Base-by-base conservation (phyloP, 2,888 invertebrate species). In the Gandaritis pyraliata region DNA sequence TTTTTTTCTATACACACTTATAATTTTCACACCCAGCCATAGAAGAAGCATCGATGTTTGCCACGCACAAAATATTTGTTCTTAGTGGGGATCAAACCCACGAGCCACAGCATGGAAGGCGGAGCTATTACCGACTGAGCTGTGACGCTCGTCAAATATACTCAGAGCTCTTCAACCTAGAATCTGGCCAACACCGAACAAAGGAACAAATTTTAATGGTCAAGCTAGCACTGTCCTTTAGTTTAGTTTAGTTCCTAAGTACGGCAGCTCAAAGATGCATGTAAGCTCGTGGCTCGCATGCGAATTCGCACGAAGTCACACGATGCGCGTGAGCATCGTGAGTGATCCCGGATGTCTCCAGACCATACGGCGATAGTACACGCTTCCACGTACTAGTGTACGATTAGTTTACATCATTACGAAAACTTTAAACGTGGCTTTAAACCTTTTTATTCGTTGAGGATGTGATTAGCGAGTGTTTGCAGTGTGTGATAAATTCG, bases 311-410 rank as follows among this genome's bases (percentile, higher is more conserved):
- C 12, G 39, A 59, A 64, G 59, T 64, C 64, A 38, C 64, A 64
- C 64, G 64, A 33, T 53, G 49, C 30, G 64, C 64, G 64, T 64
- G 64, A 30, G 52, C 59, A 56, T 64, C 64, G 64, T 64, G 64
- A 56, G 51, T 71, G 66, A 71, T 79, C 84, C 83, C 82, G 84
- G 83, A 83, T 80, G 72, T 73, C 61, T 73, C 73, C 68, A 65
- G 68, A 70, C 68, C 53, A 46, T 30, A 41, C 70, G 61, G 30
- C 52, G 61, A 45, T 64, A 58, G 66, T 62, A 58, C 66, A 69
- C 59, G 71, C 68, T 69, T 66, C 71, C 77, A 77, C 78, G 76
- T 74, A 72, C 70, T 51, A 33, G 23, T 23, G 41, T 36, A 43
- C 30, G 13, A 50, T 45, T 45, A 5, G 38, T 48, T 16, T 49